Conservation (phyloP, 2,797 vertebrate genomes). For the Sebastes kiyomatsui region DNA sequence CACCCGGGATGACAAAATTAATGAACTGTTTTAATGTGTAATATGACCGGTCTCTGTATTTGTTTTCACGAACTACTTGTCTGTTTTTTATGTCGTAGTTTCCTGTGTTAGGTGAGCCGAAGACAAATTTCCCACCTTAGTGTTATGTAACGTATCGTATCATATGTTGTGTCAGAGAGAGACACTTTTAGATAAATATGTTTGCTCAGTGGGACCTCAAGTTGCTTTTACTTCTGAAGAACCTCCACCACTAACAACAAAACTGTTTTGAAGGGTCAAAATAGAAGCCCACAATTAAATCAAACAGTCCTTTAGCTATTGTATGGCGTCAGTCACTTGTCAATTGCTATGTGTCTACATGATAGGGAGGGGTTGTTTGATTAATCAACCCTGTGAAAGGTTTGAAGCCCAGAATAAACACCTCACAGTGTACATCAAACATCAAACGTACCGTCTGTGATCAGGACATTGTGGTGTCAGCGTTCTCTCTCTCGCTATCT, state of each 20-base stretch:
- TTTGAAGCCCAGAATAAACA: slow-evolving; percentile 13
- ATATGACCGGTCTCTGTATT: too few relatives aligned
- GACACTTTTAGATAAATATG: background rate
- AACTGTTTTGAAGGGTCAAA: background rate
- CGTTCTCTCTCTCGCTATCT: background rate
- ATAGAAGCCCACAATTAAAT: background rate
- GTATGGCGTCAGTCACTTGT: background rate
- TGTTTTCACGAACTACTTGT: accelerated
- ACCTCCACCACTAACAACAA: background rate
- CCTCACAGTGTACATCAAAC: background rate
- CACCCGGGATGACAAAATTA: accelerated
- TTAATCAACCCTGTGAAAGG: background rate
- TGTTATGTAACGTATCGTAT: background rate
- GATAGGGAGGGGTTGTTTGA: background rate
- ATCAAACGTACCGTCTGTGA: background rate
- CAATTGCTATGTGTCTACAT: background rate
- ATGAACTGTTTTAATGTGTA: too few relatives aligned
- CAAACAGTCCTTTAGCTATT: background rate
- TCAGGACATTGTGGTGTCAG: slow-evolving; percentile 9
- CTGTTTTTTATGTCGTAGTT: too few relatives aligned
- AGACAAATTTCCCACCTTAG: too few relatives aligned
- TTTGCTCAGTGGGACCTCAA: background rate
- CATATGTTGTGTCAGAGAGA: background rate
- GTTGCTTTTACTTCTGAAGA: background rate
- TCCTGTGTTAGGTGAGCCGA: too few relatives aligned